Percentiles rank a stretch among this genome's conserved stretches.
These are phyloP conservation scores for Proterorhinus semilunaris DNA, from an alignment of 2,113 vertebrate species.

Conservation along the genomic window DNA sequence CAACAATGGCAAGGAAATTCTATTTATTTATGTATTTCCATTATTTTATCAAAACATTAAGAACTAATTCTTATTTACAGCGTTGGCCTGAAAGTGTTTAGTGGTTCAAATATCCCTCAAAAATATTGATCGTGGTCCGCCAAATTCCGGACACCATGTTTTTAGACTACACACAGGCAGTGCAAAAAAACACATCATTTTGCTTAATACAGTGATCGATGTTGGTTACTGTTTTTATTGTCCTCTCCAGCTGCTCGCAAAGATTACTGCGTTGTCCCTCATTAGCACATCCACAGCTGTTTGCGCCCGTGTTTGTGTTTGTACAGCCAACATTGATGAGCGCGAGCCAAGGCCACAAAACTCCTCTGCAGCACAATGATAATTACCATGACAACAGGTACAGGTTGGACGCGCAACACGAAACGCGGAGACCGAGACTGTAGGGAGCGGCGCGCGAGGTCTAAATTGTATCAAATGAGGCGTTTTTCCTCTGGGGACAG, in stretches of 20 bases:
- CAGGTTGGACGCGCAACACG: slow-evolving; percentile 14
- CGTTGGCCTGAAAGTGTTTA: no score
- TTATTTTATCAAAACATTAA: no score
- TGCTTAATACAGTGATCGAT: slow-evolving; percentile 20
- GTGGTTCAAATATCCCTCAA: no score
- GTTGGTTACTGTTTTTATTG: not conserved
- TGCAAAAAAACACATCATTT: not conserved
- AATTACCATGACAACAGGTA: slow-evolving; percentile 71
- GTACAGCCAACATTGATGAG: slow-evolving; percentile 48
- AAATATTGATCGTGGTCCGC: no score
- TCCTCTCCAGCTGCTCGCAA: slow-evolving; percentile 39
- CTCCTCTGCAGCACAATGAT: slow-evolving; percentile 43
- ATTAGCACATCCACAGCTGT: slow-evolving; percentile 41
- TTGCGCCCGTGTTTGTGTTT: slow-evolving; percentile 45
- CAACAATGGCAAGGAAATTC: no score
- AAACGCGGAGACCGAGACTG: slow-evolving; percentile 2
- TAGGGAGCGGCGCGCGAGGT: slow-evolving; percentile 18
- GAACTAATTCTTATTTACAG: no score
- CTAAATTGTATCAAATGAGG: slow-evolving; percentile 41
- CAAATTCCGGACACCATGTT: no score
- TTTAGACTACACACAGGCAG: no score
- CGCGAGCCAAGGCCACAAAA: slow-evolving; percentile 49
- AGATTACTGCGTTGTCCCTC: slow-evolving; percentile 36
- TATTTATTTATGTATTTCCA: no score
- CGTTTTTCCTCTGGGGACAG: slow-evolving; percentile 16